Conservation (phyloP, 2,797 vertebrate species). For the Rhinogobio ventralis region DNA sequence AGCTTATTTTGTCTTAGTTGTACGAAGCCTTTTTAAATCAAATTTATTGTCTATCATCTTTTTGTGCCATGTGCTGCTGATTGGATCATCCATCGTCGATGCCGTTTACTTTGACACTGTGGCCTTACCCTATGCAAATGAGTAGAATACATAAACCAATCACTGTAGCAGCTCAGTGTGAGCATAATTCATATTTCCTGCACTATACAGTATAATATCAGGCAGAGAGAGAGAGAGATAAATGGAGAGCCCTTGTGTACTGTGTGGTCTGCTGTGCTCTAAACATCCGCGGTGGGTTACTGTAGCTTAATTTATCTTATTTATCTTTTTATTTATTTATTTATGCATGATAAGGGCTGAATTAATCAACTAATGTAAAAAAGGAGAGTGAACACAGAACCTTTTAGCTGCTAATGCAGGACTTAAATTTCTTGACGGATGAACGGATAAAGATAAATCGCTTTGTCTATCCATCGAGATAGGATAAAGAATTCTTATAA, state of each 20-base stretch:
- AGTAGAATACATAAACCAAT: slow-evolving; percentile 38
- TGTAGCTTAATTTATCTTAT: slow-evolving; percentile 13
- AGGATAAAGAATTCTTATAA: background rate
- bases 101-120: slow-evolving; percentile 36
- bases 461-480: slow-evolving; percentile 10
- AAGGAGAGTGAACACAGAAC: slow-evolving; percentile 26
- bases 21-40: slow-evolving; percentile 43
- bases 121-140: slow-evolving; percentile 40
- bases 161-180: slow-evolving; percentile 22
- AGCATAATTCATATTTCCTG: slow-evolving; percentile 41
- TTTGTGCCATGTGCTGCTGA: slow-evolving; percentile 38
- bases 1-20: slow-evolving; percentile 25
- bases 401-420: slow-evolving; percentile 30
- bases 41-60: slow-evolving; percentile 47
- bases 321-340: slow-evolving; percentile 21
- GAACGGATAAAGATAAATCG: slow-evolving; percentile 33
- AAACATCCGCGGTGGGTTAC: slow-evolving; percentile 14
- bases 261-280: background rate
- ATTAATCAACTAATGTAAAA: slow-evolving; percentile 55
- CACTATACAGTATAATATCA: slow-evolving; percentile 4
- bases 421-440: slow-evolving; percentile 40
- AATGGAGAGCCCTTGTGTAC: slow-evolving; percentile 23
- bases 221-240: slow-evolving; percentile 26
- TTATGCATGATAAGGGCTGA: slow-evolving; percentile 1
- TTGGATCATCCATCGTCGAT: slow-evolving; percentile 47